Conservation (phyloP, 2,888 invertebrate genomes). For the Latrodectus elegans region DNA sequence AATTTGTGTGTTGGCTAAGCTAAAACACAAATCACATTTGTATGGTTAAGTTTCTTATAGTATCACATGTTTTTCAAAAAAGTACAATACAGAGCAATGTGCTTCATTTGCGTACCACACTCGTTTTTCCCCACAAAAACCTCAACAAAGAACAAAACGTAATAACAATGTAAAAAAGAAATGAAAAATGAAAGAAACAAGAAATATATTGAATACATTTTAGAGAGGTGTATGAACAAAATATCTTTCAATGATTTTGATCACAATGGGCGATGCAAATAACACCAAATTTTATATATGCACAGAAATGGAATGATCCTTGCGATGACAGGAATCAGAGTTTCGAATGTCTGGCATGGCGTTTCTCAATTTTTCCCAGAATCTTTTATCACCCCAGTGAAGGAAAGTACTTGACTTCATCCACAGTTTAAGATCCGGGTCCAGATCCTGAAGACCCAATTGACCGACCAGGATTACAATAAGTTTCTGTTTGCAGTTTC, state of each 20-base stretch:
- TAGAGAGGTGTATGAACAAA: neutral
- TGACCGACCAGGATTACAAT: constrained; percentile 63
- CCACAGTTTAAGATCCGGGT: constrained; percentile 89
- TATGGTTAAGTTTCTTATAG: constrained; percentile 49
- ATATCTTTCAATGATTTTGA: constrained; percentile 16
- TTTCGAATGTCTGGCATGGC: constrained; percentile 82
- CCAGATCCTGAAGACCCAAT: constrained; percentile 81
- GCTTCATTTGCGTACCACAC: constrained; percentile 25
- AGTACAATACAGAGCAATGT: constrained; percentile 34
- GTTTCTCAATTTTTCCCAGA: constrained; percentile 94
- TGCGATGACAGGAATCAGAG: constrained; percentile 45
- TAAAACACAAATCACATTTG: constrained; percentile 45
- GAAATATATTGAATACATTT: neutral
- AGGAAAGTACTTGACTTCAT: constrained; percentile 89
- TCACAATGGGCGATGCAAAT: constrained; percentile 32
- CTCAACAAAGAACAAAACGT: neutral
- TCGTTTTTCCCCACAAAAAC: constrained; percentile 11
- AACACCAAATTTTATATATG: constrained; percentile 67
- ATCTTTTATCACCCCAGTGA: constrained; percentile 90
- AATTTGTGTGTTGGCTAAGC: too few species aligned
- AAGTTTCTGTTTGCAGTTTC: constrained; percentile 71
- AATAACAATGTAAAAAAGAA: neutral
- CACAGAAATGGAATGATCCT: constrained; percentile 59
- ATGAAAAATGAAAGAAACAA: neutral
- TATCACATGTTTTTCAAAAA: constrained; percentile 59